Conservation (phyloP, 2,888 invertebrate species). For the Pachymerium ferrugineum region DNA sequence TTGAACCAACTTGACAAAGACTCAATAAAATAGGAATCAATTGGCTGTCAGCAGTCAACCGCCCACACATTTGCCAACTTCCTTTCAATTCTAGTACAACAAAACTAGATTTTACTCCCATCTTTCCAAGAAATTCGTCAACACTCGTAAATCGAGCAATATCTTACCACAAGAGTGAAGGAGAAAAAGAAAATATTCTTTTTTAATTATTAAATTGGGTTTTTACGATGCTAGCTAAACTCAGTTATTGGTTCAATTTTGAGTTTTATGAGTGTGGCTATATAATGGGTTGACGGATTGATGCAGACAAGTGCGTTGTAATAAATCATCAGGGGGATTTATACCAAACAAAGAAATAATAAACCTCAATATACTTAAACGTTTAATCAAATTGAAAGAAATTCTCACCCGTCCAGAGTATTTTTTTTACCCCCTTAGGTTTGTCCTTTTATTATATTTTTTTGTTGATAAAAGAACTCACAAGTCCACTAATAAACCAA, state of each 20-base stretch:
- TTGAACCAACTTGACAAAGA: background rate
- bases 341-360: conserved; percentile 7
- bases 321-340: background rate
- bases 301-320: background rate
- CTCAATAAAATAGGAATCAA: conserved; percentile 1
- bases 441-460: background rate
- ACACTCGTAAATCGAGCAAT: too few species aligned
- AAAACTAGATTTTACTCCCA: too few species aligned
- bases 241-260: conserved; percentile 1
- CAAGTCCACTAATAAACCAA: background rate
- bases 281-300: conserved; percentile 10
- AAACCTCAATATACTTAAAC: background rate
- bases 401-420: too few species aligned
- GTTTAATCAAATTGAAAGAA: conserved; percentile 1
- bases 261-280: background rate
- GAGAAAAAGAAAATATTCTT: background rate
- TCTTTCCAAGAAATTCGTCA: too few species aligned
- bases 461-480: background rate
- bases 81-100: too few species aligned
- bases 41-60: conserved; percentile 1
- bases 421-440: too few species aligned
- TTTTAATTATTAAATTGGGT: background rate
- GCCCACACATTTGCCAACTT: background rate
- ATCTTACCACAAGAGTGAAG: too few species aligned
- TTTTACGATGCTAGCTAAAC: background rate